phyloP scores from a whole-genome alignment of 2,797 vertebrate species.

The Acridotheres tristis region DNA sequence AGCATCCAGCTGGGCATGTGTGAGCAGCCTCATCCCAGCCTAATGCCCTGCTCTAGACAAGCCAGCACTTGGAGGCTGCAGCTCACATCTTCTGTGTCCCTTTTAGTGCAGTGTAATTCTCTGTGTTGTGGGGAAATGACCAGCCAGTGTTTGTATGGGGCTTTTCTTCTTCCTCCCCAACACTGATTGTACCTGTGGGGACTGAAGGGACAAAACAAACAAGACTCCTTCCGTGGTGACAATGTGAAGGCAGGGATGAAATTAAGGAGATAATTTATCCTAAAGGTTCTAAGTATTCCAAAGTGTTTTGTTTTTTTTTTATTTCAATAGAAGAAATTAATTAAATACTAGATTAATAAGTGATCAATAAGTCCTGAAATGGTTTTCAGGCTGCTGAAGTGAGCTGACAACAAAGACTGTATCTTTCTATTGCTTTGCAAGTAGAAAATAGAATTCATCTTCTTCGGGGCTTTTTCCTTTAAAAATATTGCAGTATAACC shows the following conservation, averaged over 20 bases:
- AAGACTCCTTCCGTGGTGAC: neutral
- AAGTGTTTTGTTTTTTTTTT: neutral
- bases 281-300: neutral
- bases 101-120: neutral
- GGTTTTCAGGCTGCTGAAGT: neutral
- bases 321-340: neutral
- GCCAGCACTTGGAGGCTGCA: neutral
- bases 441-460: neutral
- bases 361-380: neutral
- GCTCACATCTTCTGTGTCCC: neutral
- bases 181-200: neutral
- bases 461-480: neutral
- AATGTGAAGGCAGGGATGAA: neutral
- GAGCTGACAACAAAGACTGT: neutral
- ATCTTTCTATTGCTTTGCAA: neutral
- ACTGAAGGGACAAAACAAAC: neutral
- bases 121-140: neutral
- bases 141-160: neutral
- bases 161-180: neutral
- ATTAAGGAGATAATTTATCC: neutral
- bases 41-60: neutral
- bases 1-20: rapidly evolving
- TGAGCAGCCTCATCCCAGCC: neutral
- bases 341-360: neutral
- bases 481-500: neutral